Conservation (phyloP, 2,797 vertebrate species). For the Enteromius argenteus region DNA sequence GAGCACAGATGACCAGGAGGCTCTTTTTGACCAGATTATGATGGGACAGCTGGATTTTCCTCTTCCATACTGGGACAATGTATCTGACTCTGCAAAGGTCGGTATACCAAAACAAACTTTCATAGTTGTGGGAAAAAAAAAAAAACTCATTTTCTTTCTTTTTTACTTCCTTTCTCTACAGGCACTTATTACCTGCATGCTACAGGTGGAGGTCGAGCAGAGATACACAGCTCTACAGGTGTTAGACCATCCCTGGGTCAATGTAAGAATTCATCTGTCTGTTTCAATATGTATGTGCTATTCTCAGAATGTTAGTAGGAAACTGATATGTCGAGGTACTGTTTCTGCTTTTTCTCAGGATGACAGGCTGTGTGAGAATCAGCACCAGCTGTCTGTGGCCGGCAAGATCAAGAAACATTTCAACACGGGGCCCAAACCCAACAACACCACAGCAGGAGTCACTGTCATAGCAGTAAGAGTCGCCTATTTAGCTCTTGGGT, state of each 20-base stretch:
- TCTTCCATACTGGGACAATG: conserved; percentile 91
- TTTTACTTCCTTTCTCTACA: conserved; percentile 68
- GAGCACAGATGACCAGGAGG: conserved; percentile 91
- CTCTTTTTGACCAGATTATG: conserved; percentile 93
- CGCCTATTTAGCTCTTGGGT: background rate
- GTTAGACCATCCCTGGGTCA: conserved; percentile 95
- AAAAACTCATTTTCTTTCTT: background rate
- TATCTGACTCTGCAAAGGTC: conserved; percentile 94
- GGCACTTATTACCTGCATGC: conserved; percentile 94
- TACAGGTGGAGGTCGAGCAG: conserved; percentile 89
- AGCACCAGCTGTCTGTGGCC: conserved; percentile 93
- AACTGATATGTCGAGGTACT: background rate
- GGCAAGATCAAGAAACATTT: conserved; percentile 98
- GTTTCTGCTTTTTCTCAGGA: conserved; percentile 76
- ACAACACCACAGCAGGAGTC: conserved; percentile 91
- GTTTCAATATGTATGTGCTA: background rate
- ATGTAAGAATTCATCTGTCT: conserved; percentile 79
- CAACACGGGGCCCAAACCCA: conserved; percentile 89
- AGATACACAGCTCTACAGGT: conserved; percentile 92
- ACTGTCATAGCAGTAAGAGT: conserved; percentile 96
- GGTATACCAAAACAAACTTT: background rate
- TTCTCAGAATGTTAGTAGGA: background rate
- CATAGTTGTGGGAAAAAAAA: background rate
- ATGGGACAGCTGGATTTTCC: conserved; percentile 92
- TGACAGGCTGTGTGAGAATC: conserved; percentile 88